Evolutionary conservation across 2,888 invertebrate genomes (phyloP).

Genomic region (Nomada fabriciana): DNA sequence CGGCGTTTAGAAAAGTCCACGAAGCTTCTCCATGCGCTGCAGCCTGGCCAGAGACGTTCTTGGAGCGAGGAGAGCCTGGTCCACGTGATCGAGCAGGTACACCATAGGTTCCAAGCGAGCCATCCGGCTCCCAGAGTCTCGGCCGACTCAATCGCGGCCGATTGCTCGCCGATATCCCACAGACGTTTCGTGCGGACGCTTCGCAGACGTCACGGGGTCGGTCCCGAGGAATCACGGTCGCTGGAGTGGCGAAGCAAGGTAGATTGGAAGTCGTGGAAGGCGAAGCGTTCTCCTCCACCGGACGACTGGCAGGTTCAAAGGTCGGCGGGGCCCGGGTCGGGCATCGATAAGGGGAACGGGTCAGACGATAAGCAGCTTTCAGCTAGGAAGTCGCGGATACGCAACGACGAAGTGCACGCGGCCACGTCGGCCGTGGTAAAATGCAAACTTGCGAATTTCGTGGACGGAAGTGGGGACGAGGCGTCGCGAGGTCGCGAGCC

Average conservation of each 20-base stretch:
- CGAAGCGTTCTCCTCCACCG: slow-evolving; percentile 77
- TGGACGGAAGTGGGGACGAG: slow-evolving; percentile 44
- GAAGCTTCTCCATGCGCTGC: not conserved
- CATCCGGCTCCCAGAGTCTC: not conserved
- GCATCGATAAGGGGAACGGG: slow-evolving; percentile 61
- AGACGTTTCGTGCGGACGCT: not conserved
- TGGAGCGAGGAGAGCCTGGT: slow-evolving; percentile 48
- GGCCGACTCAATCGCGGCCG: not conserved
- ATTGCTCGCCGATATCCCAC: slow-evolving; percentile 36
- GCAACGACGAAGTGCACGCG: slow-evolving; percentile 47
- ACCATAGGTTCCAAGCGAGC: not conserved
- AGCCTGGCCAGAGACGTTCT: slow-evolving; percentile 19
- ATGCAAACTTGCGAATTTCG: slow-evolving; percentile 76
- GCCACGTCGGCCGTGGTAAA: slow-evolving; percentile 62
- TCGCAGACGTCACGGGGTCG: not conserved
- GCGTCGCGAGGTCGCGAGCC: slow-evolving; percentile 24
- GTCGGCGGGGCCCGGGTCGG: slow-evolving; percentile 48
- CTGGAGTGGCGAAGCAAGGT: slow-evolving; percentile 17
- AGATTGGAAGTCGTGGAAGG: slow-evolving; percentile 52
- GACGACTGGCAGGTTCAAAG: slow-evolving; percentile 58
- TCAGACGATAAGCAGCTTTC: slow-evolving; percentile 61
- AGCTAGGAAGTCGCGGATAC: slow-evolving; percentile 35
- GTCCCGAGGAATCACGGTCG: slow-evolving; percentile 20
- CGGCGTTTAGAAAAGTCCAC: slow-evolving; percentile 38
- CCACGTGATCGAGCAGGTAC: not conserved